Evolutionary conservation across 2,888 invertebrate genomes (phyloP), one percentile per base, ranked within the genome.

Genomic region (Athripsodes cinereus): DNA sequence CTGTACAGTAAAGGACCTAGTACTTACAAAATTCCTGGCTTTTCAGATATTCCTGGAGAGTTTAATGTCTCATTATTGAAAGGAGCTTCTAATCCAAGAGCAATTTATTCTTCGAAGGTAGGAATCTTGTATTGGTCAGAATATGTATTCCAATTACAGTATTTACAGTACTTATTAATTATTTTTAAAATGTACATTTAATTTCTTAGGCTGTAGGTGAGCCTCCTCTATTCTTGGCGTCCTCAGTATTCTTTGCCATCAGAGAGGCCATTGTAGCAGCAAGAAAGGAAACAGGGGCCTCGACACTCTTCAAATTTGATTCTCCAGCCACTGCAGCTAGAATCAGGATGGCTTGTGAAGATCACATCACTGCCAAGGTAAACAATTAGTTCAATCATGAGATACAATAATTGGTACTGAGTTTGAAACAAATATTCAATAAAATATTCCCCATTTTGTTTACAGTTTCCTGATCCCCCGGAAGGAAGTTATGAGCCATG

Each of bases 71-170:
- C 92, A 2, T 76, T 97, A 52, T 75, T 97, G 35, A 92, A 92
- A 69, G 93, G 92, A 13, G 87, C 88, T 22, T 84, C 90, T 1
- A 96, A 97, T 76, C 88, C 90, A 0, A 81, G 88, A 68, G 96
- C 96, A 19, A 90, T 97, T 6, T 96, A 90, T 72, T 96, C 96
- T 0, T 96, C 96, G 1, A 97, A 97, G 85, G 95, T 92, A 71
- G 2, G 40, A n/a, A 69, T 58, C 59, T 3, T 40, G 40, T 40
- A 3, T 3, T 40, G 40, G 16, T 26, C 26, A 26, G n/a, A n/a
- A n/a, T n/a, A n/a, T n/a, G n/a, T n/a, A n/a, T n/a, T n/a, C n/a
- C n/a, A 26, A 26, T 26, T 26, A 6, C 10, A 26, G 10, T 26
- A 26, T 26, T 26, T 26, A 3, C 26, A 26, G 5, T 26, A 10